Conservation (phyloP, 1,140 invertebrate species). For the Nautilus pompilius region DNA sequence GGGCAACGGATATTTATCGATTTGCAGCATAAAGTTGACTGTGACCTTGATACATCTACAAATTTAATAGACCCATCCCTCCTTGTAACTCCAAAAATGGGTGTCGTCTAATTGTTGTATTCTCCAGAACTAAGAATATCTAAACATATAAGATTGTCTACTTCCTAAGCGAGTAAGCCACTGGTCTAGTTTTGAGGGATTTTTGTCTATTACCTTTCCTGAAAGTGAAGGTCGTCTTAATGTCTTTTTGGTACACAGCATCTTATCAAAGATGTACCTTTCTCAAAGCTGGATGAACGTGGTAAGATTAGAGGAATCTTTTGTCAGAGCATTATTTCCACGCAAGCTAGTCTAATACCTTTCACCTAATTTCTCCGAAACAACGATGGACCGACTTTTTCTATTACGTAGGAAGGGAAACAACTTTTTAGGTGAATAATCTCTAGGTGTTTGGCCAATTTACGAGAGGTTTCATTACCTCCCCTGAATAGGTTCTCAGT, state of each 20-base stretch:
- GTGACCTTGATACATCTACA: conserved; percentile 45
- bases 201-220: conserved; percentile 6
- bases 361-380: conserved; percentile 19
- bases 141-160: conserved; percentile 45
- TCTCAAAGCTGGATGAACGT: neutral
- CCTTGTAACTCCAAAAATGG: conserved; percentile 23
- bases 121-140: conserved; percentile 51
- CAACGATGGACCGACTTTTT: conserved; percentile 5
- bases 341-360: conserved; percentile 16
- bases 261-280: conserved; percentile 9
- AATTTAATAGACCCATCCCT: conserved; percentile 21
- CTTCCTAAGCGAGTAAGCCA: conserved; percentile 51
- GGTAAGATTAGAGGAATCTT: neutral
- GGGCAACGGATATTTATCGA: conserved; percentile 22
- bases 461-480: conserved; percentile 6
- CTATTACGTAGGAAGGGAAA: conserved; percentile 18
- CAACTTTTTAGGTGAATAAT: no score
- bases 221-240: conserved; percentile 14
- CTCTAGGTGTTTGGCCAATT: no score
- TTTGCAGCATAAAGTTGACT: conserved; percentile 21
- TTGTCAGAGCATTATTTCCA: conserved; percentile 1
- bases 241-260: conserved; percentile 6
- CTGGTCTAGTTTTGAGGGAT: conserved; percentile 34
- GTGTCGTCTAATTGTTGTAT: conserved; percentile 36
- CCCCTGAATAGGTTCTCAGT: conserved; percentile 16